Evolutionary conservation across 2,888 invertebrate genomes (phyloP), one percentile per base, ranked within the genome.

Genomic region (Adela reaumurella): DNA sequence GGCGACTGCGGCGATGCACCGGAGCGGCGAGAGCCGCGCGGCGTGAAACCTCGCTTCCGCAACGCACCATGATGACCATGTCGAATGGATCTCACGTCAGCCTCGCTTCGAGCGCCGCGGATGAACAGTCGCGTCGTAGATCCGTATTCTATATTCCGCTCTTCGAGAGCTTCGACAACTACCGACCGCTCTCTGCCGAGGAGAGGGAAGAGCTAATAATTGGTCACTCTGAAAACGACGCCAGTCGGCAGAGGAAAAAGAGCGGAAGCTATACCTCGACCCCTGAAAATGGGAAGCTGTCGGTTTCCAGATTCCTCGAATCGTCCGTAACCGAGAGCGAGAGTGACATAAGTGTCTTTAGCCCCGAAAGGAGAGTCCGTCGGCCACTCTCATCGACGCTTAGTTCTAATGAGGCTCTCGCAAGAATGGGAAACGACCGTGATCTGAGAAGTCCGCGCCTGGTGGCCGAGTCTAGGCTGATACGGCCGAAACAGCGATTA

Each of bases 111-210:
- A 67, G 64, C 59, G 60, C 61, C 67, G 61, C 60, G 62, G 81
- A 81, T 59, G 83, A 84, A 48, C 70, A 77, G 55, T 63, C 78
- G 53, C 77, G 85, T 46, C 81, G 89, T 52, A 81, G 89, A 53
- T 89, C 89, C 46, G 87, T 88, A 55, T 89, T 89, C 69, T 89
- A 89, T 70, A 87, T 89, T 55, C 85, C 89, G 55, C 72, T 89
- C 56, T 83, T 83, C 51, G 82, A 83, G 55, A 83, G 82, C 58
- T 83, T 81, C 56, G 78, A 76, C 48, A 82, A 82, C 61, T 83
- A 82, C 59, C 70, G 83, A 46, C 83, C 82, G 19, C 73, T 83
- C 49, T 71, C 77, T 19, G 62, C 68, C 49, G 73, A 74, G 61
- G 77, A 79, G 63, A 74, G 69, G 52, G 74, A 77, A 55, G 78